Evolutionary conservation across 2,888 invertebrate genomes (phyloP).

Genomic region (Xanthorhoe spadicearia): DNA sequence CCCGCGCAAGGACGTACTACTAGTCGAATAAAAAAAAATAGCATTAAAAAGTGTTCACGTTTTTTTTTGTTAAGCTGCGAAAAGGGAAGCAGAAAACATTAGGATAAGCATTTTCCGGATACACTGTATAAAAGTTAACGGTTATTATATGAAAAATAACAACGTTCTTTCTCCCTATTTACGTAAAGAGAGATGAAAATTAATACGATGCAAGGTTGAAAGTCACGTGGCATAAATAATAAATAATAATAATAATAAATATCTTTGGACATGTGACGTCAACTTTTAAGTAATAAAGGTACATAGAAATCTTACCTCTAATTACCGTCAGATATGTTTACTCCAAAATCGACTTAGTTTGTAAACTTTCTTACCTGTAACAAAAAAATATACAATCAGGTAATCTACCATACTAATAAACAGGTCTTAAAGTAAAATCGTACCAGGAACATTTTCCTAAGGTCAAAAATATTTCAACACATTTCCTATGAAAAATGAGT

Average conservation of each 20-base stretch:
- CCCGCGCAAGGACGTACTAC: too few species aligned
- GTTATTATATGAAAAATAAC: slow-evolving; percentile 22
- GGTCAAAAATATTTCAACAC: too few species aligned
- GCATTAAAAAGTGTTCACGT: background rate
- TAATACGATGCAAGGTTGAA: background rate
- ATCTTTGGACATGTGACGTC: too few species aligned
- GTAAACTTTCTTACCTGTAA: slow-evolving; percentile 49
- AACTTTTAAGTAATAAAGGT: background rate
- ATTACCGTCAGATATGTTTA: background rate
- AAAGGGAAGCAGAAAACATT: slow-evolving; percentile 23
- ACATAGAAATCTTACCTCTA: background rate
- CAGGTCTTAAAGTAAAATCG: slow-evolving; percentile 43
- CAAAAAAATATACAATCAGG: slow-evolving; percentile 42
- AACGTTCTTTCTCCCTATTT: background rate
- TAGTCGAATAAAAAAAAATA: too few species aligned
- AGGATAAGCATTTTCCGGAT: slow-evolving; percentile 20
- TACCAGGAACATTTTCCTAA: too few species aligned
- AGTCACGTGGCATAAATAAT: too few species aligned
- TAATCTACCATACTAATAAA: too few species aligned
- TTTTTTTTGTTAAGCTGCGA: slow-evolving; percentile 6
- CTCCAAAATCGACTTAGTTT: background rate
- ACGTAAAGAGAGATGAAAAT: background rate
- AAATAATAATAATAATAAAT: too few species aligned
- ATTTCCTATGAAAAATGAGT: too few species aligned
- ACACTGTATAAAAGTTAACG: slow-evolving; percentile 27